Percentiles rank a stretch among this genome's conserved stretches.
These are phyloP conservation scores for Tipula unca DNA, from an alignment of 2,888 invertebrate genomes.

Conservation along the genomic window DNA sequence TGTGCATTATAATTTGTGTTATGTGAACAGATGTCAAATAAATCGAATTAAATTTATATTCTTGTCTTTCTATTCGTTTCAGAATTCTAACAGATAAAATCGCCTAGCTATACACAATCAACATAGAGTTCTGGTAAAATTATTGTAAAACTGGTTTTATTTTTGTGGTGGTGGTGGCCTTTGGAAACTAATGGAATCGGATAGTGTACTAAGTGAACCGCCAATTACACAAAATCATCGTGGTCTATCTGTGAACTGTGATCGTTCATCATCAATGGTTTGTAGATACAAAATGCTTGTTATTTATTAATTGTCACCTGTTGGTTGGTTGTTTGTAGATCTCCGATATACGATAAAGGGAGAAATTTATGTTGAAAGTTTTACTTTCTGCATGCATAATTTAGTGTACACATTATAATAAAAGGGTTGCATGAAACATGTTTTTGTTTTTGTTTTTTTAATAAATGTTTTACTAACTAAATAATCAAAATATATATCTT, in stretches of 20 bases:
- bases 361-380: background rate
- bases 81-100: background rate
- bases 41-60: background rate
- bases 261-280: slow-evolving; percentile 15
- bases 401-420: background rate
- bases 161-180: background rate
- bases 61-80: background rate
- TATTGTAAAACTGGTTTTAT: background rate
- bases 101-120: background rate
- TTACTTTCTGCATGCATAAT: background rate
- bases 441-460: background rate
- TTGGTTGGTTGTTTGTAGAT: background rate
- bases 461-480: background rate
- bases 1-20: background rate
- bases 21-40: background rate
- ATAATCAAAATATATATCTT: background rate
- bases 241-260: background rate
- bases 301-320: background rate
- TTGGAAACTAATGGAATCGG: background rate
- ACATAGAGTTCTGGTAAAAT: background rate
- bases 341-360: background rate
- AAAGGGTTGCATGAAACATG: background rate
- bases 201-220: background rate
- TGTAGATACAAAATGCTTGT: background rate
- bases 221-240: background rate